These are phyloP conservation scores for Drosophila paramelanica DNA, from an alignment of 2,888 invertebrate genomes.

Conservation along the genomic window DNA sequence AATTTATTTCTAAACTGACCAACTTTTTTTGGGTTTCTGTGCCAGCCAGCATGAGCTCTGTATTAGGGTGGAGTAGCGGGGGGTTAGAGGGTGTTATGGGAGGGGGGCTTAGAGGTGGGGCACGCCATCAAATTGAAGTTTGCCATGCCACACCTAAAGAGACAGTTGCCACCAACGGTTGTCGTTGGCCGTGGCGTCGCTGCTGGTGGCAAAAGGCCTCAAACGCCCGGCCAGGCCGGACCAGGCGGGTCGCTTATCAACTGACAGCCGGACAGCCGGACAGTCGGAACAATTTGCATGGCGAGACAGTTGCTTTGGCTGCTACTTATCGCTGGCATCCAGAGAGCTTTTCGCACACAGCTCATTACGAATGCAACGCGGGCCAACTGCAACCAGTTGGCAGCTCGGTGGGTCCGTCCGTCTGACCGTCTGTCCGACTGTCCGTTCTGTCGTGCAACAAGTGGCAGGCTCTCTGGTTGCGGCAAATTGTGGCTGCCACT, in stretches of 20 bases:
- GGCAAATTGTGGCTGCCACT: conserved; percentile 56
- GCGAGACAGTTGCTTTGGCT: conserved; percentile 20
- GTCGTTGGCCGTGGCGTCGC: neutral
- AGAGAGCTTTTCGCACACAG: conserved; percentile 26
- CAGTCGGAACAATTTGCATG: conserved; percentile 52
- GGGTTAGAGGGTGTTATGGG: neutral
- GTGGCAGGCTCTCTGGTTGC: conserved; percentile 37
- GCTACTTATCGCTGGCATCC: conserved; percentile 52
- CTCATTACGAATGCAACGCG: conserved; percentile 71
- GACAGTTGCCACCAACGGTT: conserved; percentile 24
- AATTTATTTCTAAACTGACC: conserved; percentile 48
- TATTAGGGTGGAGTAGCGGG: neutral
- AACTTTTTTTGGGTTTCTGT: conserved; percentile 35
- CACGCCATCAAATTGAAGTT: conserved; percentile 6
- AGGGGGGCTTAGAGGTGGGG: neutral
- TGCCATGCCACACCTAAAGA: conserved; percentile 25
- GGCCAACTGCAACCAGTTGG: conserved; percentile 17
- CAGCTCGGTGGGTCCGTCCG: too few relatives aligned
- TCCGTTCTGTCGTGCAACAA: conserved; percentile 52
- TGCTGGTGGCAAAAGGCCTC: conserved; percentile 63
- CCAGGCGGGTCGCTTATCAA: conserved; percentile 54
- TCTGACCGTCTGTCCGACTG: neutral
- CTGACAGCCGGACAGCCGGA: conserved; percentile 51
- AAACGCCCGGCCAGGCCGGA: conserved; percentile 26
- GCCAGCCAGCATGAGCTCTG: conserved; percentile 25